phyloP scores from a whole-genome alignment of 2,797 vertebrate genomes.

The Tokudaia muenninki region DNA sequence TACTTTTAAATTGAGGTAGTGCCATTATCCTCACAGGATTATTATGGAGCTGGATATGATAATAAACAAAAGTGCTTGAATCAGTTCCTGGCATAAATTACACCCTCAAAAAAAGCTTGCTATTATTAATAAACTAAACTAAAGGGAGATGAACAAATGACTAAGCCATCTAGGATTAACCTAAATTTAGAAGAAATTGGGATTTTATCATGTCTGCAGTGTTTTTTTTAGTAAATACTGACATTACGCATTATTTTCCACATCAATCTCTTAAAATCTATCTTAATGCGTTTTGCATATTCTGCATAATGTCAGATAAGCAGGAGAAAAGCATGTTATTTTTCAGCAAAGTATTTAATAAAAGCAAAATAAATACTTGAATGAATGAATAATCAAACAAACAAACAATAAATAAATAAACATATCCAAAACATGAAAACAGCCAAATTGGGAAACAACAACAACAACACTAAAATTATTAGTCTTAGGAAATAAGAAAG shows the following conservation, averaged over 20 bases:
- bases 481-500: background rate
- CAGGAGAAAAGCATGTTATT: background rate
- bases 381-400: background rate
- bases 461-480: no score
- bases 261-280: slow-evolving; percentile 23
- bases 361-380: background rate
- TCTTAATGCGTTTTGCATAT: slow-evolving; percentile 2
- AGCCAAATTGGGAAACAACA: background rate
- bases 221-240: background rate
- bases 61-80: slow-evolving; percentile 46
- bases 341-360: background rate
- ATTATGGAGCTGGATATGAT: background rate
- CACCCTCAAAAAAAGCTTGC: background rate
- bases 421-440: background rate
- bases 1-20: slow-evolving; percentile 11
- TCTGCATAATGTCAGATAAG: background rate
- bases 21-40: background rate
- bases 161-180: slow-evolving; percentile 22
- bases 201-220: background rate
- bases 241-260: slow-evolving; percentile 9
- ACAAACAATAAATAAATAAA: background rate
- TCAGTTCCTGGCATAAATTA: background rate
- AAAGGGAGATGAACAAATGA: background rate
- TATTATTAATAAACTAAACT: background rate
- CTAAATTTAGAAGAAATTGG: background rate